Conservation (phyloP, 2,113 vertebrate species). For the Cyphomyrus plagiostoma region DNA sequence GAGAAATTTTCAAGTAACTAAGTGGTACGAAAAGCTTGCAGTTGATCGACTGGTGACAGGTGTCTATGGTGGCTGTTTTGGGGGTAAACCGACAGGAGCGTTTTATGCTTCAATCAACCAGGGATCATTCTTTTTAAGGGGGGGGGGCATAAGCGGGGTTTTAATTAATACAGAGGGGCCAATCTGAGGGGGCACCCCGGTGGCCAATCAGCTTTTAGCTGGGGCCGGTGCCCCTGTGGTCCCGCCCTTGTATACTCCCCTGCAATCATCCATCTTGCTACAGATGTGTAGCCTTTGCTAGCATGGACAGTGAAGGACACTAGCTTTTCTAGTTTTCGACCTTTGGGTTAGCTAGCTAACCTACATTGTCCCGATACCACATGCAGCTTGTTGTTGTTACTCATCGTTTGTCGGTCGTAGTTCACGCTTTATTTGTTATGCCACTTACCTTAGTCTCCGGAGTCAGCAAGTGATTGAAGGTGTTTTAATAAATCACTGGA, state of each 20-base stretch:
- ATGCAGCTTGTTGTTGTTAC: not conserved
- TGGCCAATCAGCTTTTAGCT: not conserved
- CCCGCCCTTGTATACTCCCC: not conserved
- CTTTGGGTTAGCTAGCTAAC: not conserved
- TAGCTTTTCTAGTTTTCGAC: not conserved
- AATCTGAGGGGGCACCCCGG: not conserved
- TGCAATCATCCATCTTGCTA: not conserved
- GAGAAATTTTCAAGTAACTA: not conserved
- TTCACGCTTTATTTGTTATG: not conserved
- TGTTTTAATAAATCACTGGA: not conserved
- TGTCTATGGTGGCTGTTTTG: not conserved
- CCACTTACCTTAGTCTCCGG: not conserved
- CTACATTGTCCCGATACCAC: not conserved
- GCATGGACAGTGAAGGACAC: not conserved
- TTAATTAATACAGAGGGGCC: not conserved
- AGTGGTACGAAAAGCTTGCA: not conserved
- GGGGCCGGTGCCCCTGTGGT: not conserved
- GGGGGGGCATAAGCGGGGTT: not conserved
- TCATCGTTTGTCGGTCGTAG: not conserved
- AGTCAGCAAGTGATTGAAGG: not conserved
- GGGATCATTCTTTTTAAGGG: not conserved
- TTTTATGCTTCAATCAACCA: not conserved
- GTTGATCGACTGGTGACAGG: not conserved
- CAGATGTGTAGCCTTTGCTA: not conserved
- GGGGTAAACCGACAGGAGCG: not conserved